Base-by-base conservation (phyloP, 2,113 vertebrate genomes). In the Boulengeromyrus knoepffleri region DNA sequence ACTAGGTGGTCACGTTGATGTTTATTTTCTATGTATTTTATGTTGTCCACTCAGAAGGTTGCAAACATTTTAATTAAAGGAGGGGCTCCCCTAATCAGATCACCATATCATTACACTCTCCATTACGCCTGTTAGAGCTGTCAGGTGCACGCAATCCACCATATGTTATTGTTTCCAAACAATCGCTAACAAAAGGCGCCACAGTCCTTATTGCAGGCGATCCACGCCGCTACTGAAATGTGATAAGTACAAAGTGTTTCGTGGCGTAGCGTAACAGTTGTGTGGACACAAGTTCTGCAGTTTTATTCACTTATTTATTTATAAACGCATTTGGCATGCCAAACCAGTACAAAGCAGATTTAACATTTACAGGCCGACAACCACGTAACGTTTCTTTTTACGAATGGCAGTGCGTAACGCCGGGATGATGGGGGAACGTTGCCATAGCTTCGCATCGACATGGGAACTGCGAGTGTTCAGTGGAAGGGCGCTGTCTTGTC, bases 261-360 rank as follows among this genome's bases (percentile, higher is more conserved):
- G 70, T 39, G 70, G 31, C 15, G 15, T 39, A 42, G 36, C 15
- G 31, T 15, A 77, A 77, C 13, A 77, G 36, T 7, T 77, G 5
- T 5, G 6, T 5, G 5, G 13, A 80, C 74, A 21, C 74, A 80
- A 42, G 31, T 74, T 12, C 1, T 31, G n/a, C 66, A 74, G 66
- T 80, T 80, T 80, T n/a, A 85, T 85, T 85, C 77, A 42, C 19
- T 83, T 83, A 83, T 42, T 19, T 42, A 42, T 85, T 24, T 92
- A 91, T 91, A 90, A 36, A 91, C 91, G 92, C 52, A 50, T 88
- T 77, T 91, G 90, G 90, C 91, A 92, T 93, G 89, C 92, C 80
- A 90, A 91, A 90, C 91, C 89, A 92, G 89, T 70, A 89, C 66
- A 91, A 88, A 89, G 91, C 84, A 90, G 89, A 91, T 74, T 85